These are phyloP conservation scores for Synergus itoensis DNA, from an alignment of 2,888 invertebrate species.

Conservation along the genomic window DNA sequence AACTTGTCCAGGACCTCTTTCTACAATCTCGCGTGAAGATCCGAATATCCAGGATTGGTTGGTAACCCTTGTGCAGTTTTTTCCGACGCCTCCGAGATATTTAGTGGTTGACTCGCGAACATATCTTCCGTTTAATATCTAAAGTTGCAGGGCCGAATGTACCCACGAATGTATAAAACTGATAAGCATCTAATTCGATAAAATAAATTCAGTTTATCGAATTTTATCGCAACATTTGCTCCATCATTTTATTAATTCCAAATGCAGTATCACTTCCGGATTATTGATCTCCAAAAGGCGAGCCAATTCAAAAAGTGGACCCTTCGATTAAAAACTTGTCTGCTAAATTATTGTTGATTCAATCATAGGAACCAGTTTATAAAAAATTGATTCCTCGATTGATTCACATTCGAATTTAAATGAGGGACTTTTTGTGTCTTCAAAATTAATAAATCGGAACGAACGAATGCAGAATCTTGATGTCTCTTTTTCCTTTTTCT, in stretches of 20 bases:
- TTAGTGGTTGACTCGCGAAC: slow-evolving; percentile 60
- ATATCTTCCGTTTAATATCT: slow-evolving; percentile 67
- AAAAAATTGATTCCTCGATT: too few species aligned
- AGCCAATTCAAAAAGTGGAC: background rate
- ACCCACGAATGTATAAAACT: slow-evolving; percentile 19
- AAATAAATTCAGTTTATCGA: slow-evolving; percentile 11
- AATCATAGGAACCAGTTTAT: background rate
- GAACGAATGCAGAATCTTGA: background rate
- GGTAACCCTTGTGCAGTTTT: slow-evolving; percentile 47
- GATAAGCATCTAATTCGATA: slow-evolving; percentile 11
- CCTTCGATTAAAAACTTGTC: background rate
- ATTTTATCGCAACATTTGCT: background rate
- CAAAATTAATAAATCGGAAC: background rate
- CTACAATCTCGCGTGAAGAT: slow-evolving; percentile 63
- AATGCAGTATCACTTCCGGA: background rate
- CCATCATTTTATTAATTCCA: background rate
- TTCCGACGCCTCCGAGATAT: slow-evolving; percentile 59
- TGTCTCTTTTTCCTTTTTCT: background rate
- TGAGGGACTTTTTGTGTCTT: background rate
- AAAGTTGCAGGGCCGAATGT: slow-evolving; percentile 47
- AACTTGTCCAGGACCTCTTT: slow-evolving; percentile 66
- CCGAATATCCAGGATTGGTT: slow-evolving; percentile 61
- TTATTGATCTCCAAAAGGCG: background rate
- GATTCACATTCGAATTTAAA: background rate
- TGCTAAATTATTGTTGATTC: background rate